These are phyloP conservation scores for Sebastes steindachneri DNA, from an alignment of 2,797 vertebrate genomes.

Conservation along the genomic window DNA sequence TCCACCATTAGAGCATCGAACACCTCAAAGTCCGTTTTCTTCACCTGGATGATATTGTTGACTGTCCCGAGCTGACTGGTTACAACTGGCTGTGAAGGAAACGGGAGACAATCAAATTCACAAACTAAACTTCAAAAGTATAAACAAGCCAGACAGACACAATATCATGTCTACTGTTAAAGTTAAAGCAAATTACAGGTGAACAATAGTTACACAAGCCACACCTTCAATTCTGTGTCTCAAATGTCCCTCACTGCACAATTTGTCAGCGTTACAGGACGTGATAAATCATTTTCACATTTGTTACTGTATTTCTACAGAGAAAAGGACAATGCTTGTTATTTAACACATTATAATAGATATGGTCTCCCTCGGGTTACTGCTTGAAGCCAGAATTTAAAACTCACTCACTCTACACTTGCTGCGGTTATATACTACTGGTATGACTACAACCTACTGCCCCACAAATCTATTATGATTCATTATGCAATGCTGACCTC, in stretches of 20 bases:
- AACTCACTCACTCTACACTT: not conserved
- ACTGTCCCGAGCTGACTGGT: conserved; percentile 96
- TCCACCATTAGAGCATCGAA: conserved; percentile 99
- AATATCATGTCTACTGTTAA: not conserved
- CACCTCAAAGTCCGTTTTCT: conserved; percentile 99
- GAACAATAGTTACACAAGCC: no score
- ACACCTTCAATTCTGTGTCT: not conserved
- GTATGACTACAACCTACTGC: not conserved
- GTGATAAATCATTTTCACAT: not conserved
- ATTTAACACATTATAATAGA: not conserved
- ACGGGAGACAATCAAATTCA: not conserved
- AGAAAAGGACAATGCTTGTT: not conserved
- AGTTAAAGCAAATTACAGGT: not conserved
- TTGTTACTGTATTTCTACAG: not conserved
- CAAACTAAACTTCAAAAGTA: not conserved
- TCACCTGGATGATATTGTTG: conserved; percentile 98
- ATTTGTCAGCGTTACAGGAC: not conserved
- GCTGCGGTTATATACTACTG: not conserved
- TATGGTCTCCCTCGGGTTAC: not conserved
- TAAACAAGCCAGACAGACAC: not conserved
- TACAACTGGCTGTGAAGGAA: conserved; percentile 86
- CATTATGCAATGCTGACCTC: conserved; percentile 83
- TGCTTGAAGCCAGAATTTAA: not conserved
- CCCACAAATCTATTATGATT: not conserved
- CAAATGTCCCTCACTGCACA: not conserved